Evolutionary conservation across 2,888 invertebrate genomes (phyloP), one percentile per base, ranked within the genome.

Genomic region (Coenonympha glycerion): DNA sequence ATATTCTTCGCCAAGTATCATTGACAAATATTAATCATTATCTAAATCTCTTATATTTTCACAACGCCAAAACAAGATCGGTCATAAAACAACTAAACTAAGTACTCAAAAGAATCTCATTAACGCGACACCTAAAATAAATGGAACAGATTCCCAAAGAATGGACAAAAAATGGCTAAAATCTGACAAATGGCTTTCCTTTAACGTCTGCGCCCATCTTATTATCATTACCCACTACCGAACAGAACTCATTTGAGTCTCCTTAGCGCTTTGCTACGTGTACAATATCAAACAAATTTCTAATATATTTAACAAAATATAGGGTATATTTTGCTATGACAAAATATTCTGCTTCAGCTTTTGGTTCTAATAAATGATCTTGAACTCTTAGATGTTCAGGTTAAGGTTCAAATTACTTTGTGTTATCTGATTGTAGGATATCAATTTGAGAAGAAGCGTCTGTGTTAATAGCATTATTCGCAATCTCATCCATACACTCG

Each of bases 201-300:
- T 85, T 87, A 86, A 85, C 86, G 86, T 85, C 86, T 86, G 86
- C 85, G 76, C 83, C 84, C 84, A 87, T 87, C 87, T 87, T 86
- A 87, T 86, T 86, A 87, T 86, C 87, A 82, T 85, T 86, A 84
- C 82, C 74, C 73, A 79, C 83, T 85, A 81, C 79, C 77, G 79
- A 86, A 85, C 84, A 85, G 85, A 83, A 83, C 83, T 85, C 85
- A 86, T 84, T 85, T 78, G 77, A 68, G 67, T 72, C 74, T 78
- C 76, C 76, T 79, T 79, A 77, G 74, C 69, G 69, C 68, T 74
- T 76, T 65, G 68, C 65, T 67, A 68, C 65, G 61, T 64, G 54
- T 34, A 47, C 26, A 51, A 18, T n/a, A 36, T 34, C 66, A 70
- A 40, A 42, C 48, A 30, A 78, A 64, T 55, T 48, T 68, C 42